Base-by-base conservation (phyloP, 2,113 vertebrate species). In the Passerina amoena region DNA sequence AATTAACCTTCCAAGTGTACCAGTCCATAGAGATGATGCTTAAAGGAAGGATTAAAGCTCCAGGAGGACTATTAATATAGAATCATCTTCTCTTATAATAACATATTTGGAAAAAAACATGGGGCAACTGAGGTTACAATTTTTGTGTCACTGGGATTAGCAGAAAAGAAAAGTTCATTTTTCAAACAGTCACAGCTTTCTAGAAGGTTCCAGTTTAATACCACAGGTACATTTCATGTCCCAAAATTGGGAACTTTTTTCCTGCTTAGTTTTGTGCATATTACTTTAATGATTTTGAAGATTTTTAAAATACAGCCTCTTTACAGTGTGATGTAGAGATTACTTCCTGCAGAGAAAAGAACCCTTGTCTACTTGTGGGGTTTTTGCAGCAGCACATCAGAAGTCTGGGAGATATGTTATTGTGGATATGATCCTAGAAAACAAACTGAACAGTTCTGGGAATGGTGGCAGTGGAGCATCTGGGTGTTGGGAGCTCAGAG, bases 201-300 rank as follows among this genome's bases (percentile, higher is more conserved):
- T 90, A 75, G 76, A 94, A 86, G 88, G 88, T 92, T 97, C 83
- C 91, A 92, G 76, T 86, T 89, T 77, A 88, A 96, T 81, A 56
- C 73, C 82, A 70, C 28, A 24, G 64, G 83, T 86, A 80, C 75
- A 80, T 69, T 64, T 11, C 18, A 13, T 15, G 6, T 57, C n/a
- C 86, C 83, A 38, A 88, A 79, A 44, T 64, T 45, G 42, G 18
- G 50, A 64, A 65, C 21, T 80, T 54, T 24, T 59, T 30, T 2
- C 65, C 48, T 57, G 2, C 47, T 94, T 42, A 13, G 47, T 75
- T 82, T 45, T 56, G 7, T 24, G 35, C 30, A 8, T 80, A 40
- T 4, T 57, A 47, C 66, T 82, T 12, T 44, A 71, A 42, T 85
- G 18, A 33, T 85, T 71, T 61, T 51, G 21, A 81, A 83, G 37